These are phyloP conservation scores for Glossosoma conforme DNA, from an alignment of 1,140 invertebrate species.

Conservation along the genomic window DNA sequence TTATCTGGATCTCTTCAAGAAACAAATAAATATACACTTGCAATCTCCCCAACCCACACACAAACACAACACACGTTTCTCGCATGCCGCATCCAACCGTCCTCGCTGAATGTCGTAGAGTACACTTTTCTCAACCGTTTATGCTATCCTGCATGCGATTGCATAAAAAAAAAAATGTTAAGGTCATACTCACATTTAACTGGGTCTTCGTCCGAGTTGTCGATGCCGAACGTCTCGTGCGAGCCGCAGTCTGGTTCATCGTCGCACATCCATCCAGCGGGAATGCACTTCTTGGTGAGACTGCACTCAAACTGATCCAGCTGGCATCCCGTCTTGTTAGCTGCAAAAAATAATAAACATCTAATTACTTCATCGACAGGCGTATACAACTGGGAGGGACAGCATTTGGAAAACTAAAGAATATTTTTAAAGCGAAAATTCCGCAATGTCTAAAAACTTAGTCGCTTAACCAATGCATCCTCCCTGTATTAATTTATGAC, in stretches of 20 bases:
- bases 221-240: slow-evolving; percentile 51
- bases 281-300: slow-evolving; percentile 64
- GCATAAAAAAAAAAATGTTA: slow-evolving; percentile 4
- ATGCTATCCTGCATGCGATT: no score
- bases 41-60: no score
- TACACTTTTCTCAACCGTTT: no score
- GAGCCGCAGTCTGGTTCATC: slow-evolving; percentile 70
- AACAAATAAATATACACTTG: no score
- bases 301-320: slow-evolving; percentile 61
- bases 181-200: slow-evolving; percentile 41
- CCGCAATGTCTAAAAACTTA: background rate
- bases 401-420: slow-evolving; percentile 23
- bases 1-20: no score
- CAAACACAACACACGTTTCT: no score
- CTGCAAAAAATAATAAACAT: slow-evolving; percentile 31
- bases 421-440: background rate
- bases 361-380: background rate
- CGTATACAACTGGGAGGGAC: background rate
- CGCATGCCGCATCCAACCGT: no score
- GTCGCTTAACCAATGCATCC: background rate
- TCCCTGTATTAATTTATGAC: background rate
- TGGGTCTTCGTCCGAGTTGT: slow-evolving; percentile 56
- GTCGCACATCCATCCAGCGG: slow-evolving; percentile 73
- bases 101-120: no score
- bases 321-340: slow-evolving; percentile 49